Conservation (phyloP, 2,888 invertebrate genomes). For the Papilio demoleus region DNA sequence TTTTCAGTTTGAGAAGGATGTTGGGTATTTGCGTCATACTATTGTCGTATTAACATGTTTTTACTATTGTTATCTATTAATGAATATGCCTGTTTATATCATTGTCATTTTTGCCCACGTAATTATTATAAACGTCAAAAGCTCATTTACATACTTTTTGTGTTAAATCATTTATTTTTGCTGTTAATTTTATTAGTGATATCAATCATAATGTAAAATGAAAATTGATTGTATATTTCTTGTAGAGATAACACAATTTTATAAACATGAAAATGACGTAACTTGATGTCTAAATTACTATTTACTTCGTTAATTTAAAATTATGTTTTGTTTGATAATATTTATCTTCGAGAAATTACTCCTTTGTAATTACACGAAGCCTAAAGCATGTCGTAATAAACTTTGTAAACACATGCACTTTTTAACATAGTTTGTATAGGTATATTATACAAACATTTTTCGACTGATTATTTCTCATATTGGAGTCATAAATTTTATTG, state of each 20-base stretch:
- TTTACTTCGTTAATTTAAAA: no score
- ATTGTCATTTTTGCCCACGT: constrained; percentile 3
- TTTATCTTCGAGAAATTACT: no score
- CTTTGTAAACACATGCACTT: no score
- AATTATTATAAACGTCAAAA: background rate
- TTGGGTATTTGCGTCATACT: constrained; percentile 13
- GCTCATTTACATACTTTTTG: constrained; percentile 4
- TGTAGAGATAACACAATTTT: no score
- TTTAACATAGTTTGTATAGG: no score
- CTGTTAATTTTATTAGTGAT: background rate
- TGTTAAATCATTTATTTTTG: background rate
- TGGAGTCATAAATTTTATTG: background rate
- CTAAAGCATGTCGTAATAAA: no score
- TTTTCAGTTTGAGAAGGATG: background rate
- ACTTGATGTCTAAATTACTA: no score
- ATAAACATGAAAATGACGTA: no score
- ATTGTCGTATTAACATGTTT: background rate
- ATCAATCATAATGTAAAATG: background rate
- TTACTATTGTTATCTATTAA: constrained; percentile 9
- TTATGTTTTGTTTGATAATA: no score
- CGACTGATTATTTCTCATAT: background rate
- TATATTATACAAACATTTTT: no score
- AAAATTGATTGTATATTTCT: no score
- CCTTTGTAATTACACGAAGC: no score
- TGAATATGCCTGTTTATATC: constrained; percentile 19